Evolutionary conservation across 1,140 invertebrate genomes (phyloP).

Genomic region (Drosophila pachea): DNA sequence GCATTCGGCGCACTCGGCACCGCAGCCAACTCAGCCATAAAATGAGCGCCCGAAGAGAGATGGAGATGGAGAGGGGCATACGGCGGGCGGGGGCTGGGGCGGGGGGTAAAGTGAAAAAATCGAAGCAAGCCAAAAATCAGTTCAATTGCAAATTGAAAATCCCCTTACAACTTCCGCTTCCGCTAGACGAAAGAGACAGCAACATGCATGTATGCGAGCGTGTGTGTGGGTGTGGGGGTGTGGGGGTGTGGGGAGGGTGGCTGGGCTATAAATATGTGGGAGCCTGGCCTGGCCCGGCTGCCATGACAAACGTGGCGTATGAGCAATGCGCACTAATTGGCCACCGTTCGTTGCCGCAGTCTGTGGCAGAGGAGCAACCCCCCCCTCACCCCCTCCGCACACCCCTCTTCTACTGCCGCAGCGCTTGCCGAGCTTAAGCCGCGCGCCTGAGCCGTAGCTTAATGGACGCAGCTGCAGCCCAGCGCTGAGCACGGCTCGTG

Average conservation of each 20-base stretch:
- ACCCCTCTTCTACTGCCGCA: background rate
- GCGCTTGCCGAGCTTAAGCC: conserved; percentile 25
- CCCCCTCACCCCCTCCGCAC: background rate
- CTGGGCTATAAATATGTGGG: too few relatives aligned
- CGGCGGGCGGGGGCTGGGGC: too few relatives aligned
- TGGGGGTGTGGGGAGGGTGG: conserved; percentile 5
- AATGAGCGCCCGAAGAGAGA: conserved; percentile 57
- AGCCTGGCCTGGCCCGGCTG: too few relatives aligned
- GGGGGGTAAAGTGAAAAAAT: conserved; percentile 34
- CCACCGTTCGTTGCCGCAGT: conserved; percentile 59
- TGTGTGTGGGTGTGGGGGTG: conserved; percentile 4
- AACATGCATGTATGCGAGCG: conserved; percentile 8
- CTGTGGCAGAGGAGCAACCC: conserved; percentile 14
- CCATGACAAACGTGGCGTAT: conserved; percentile 75
- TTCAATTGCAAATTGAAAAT: conserved; percentile 78
- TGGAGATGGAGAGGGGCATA: background rate
- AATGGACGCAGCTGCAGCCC: conserved; percentile 24
- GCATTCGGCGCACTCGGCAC: conserved; percentile 39
- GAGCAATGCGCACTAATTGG: conserved; percentile 77
- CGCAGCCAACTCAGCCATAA: conserved; percentile 71
- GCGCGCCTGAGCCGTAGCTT: conserved; percentile 44
- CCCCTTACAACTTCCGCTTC: conserved; percentile 77
- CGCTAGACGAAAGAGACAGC: conserved; percentile 40
- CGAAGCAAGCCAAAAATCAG: conserved; percentile 72
- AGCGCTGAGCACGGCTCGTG: conserved; percentile 1